Evolutionary conservation across 1,140 invertebrate species (phyloP).

Genomic region (Zaprionus capensis): DNA sequence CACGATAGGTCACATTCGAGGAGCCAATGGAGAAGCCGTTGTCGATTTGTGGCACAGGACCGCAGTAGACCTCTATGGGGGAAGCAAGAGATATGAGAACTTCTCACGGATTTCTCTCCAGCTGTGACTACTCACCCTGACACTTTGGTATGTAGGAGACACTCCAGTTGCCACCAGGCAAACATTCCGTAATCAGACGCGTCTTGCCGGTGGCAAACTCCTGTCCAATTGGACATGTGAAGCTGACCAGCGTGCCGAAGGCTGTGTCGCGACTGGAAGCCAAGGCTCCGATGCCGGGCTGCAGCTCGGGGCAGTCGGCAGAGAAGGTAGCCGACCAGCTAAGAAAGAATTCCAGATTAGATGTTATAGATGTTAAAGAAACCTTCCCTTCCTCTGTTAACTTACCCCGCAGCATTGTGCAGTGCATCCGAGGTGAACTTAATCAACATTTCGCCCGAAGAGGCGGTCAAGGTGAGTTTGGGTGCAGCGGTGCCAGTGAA

Average conservation of each 20-base stretch:
- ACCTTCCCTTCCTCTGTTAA: not conserved
- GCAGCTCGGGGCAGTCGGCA: conserved; percentile 94
- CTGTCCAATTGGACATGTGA: conserved; percentile 96
- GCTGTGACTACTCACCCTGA: conserved; percentile 87
- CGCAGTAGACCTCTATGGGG: conserved; percentile 95
- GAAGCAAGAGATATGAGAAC: not conserved
- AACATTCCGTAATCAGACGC: conserved; percentile 93
- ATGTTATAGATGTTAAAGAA: not conserved
- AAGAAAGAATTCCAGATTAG: not conserved
- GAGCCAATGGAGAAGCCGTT: conserved; percentile 98
- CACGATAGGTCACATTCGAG: conserved; percentile 96
- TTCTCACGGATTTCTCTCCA: not conserved
- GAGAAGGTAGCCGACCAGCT: conserved; percentile 97
- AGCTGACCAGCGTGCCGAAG: conserved; percentile 95
- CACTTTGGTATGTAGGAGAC: conserved; percentile 96
- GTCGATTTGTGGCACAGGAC: conserved; percentile 98
- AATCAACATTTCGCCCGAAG: conserved; percentile 95
- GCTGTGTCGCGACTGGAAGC: conserved; percentile 96
- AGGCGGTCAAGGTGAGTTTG: conserved; percentile 95
- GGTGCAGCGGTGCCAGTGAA: conserved; percentile 91
- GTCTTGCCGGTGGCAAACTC: conserved; percentile 96
- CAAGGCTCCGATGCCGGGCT: conserved; percentile 93
- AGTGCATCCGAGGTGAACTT: conserved; percentile 95
- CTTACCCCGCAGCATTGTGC: conserved; percentile 88
- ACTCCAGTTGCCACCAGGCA: conserved; percentile 96